Conservation (phyloP, 2,113 vertebrate genomes). For the Pelusios castaneus region DNA sequence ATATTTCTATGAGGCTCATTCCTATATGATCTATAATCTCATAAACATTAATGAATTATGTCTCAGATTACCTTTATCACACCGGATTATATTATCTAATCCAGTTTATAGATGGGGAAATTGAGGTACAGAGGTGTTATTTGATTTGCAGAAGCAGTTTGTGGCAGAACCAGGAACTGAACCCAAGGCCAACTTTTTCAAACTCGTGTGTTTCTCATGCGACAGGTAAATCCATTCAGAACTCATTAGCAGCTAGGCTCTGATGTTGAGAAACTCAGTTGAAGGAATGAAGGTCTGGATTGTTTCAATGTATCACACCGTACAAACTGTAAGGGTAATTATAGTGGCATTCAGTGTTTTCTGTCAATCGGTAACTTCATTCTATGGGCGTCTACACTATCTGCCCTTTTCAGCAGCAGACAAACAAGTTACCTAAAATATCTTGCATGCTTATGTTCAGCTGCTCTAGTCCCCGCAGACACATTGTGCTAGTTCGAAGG, state of each 20-base stretch:
- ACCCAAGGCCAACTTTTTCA: not conserved
- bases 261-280: not conserved
- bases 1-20: not conserved
- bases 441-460: no score
- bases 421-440: no score
- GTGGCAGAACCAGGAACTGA: not conserved
- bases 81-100: not conserved
- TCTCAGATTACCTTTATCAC: rapidly evolving
- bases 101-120: not conserved
- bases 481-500: no score
- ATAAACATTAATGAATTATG: rapidly evolving
- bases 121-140: not conserved
- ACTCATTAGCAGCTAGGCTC: not conserved
- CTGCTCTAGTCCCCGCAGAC: no score
- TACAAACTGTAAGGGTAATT: not conserved
- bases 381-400: no score
- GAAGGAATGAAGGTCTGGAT: not conserved
- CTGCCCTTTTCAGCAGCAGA: no score
- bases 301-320: not conserved
- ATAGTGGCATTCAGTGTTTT: not conserved
- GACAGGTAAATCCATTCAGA: not conserved
- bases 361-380: not conserved
- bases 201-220: rapidly evolving
- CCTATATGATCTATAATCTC: not conserved
- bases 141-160: not conserved